phyloP scores from a whole-genome alignment of 2,797 vertebrate species.

The Onychomys leucogaster region DNA sequence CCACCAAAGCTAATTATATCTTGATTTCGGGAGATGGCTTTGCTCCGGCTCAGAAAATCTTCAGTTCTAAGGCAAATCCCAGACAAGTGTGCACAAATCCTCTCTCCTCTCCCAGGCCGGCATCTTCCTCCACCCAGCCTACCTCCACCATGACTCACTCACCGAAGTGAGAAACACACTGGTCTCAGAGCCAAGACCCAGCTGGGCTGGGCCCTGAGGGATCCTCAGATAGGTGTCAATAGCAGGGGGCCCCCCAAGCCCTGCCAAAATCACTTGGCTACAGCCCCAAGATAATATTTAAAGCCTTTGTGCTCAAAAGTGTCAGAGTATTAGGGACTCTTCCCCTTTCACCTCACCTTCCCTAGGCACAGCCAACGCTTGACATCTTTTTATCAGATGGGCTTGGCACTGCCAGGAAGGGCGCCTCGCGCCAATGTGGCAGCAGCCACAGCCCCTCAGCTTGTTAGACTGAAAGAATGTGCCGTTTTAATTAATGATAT shows the following conservation, averaged over 20 bases:
- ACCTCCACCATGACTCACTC: not conserved
- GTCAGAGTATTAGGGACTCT: fast-evolving
- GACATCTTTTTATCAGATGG: constrained; percentile 80
- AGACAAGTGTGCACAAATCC: not conserved
- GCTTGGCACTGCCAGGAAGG: constrained; percentile 79
- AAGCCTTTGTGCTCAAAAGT: not conserved
- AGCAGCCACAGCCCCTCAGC: constrained; percentile 94
- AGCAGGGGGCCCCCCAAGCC: not conserved
- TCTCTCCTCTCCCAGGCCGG: not conserved
- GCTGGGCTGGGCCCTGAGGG: fast-evolving
- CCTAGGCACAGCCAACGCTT: constrained; percentile 52
- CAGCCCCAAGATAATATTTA: constrained; percentile 1
- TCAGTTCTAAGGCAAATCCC: not conserved
- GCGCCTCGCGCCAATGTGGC: constrained; percentile 82
- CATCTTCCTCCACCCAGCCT: not conserved
- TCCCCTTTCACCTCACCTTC: not conserved
- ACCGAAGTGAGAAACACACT: not conserved
- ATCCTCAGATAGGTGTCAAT: not conserved
- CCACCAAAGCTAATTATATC: not conserved
- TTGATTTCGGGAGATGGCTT: not conserved
- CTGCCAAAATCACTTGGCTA: not conserved
- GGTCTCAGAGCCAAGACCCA: not conserved
- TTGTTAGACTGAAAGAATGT: constrained; percentile 99
- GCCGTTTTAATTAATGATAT: constrained; percentile 99
- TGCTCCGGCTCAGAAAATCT: not conserved